Base-by-base conservation (phyloP, 2,888 invertebrate species). In the Ceramica pisi region DNA sequence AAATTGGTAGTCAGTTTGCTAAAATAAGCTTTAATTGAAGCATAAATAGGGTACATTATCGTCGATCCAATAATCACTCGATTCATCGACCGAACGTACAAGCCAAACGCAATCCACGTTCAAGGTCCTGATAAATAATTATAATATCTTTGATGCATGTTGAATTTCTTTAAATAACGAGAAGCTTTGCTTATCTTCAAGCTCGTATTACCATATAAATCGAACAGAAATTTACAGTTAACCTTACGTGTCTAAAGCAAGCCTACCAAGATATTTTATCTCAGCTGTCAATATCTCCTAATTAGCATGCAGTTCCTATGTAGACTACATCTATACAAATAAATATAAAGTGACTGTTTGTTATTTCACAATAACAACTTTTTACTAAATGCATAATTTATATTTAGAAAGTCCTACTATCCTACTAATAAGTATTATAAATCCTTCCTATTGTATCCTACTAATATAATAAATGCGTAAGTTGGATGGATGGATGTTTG, bases 251-350 rank as follows among this genome's bases (percentile, higher is more conserved):
- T 23, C 26, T 73, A 19, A 59, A 74, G 55, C 53, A 60, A 67
- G n/a, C 23, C 19, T 12, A 48, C 26, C 46, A 48, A 48, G 46
- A 66, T 74, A 74, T 63, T 26, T 51, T 41, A 67, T 55, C 31
- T 55, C 12, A 12, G 7, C 12, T 56, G 48, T 23, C 48, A 21
- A 35, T 55, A 44, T n/a, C 48, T n/a, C 12, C 31, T 50, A 16
- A 55, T 48, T 59, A 55, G 21, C 50, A 59, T 23, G 75, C 38
- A 55, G 75, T 16, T 26, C 19, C 50, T 38, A 66, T 8, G 4
- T 38, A 26, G 26, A 26, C 2, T 31, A 31, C 31, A 31, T 31
- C 2, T 4, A 4, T 12, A 41, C 12, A 41, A 41, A 41, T 41
- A 41, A 12, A 41, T 41, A 41, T 10, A 41, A 38, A 38, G 38